These are phyloP conservation scores for Galemys pyrenaicus DNA, from an alignment of 2,113 vertebrate species.

Conservation along the genomic window DNA sequence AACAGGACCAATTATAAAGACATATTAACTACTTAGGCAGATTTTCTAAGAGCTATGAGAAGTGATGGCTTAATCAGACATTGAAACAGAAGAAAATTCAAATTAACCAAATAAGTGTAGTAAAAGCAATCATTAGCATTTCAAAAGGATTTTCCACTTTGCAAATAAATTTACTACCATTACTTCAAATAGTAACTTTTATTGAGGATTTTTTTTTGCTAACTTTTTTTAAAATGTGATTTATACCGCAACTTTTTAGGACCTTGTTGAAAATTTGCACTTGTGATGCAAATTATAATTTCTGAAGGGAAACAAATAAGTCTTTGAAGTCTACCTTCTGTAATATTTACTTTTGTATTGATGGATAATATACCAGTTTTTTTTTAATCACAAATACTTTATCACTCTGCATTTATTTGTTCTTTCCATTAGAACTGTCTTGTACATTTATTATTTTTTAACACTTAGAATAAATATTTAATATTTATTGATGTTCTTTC, in stretches of 20 bases:
- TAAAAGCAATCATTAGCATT: not conserved
- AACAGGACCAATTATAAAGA: not conserved
- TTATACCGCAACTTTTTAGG: not conserved
- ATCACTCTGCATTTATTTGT: conserved; percentile 53
- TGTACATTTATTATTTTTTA: conserved; percentile 36
- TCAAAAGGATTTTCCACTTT: conserved; percentile 30
- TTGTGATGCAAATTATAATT: not conserved
- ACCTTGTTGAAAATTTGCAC: not conserved
- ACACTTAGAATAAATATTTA: conserved; percentile 59
- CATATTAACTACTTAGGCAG: not conserved
- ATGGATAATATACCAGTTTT: not conserved
- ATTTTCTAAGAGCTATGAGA: not conserved
- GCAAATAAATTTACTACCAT: not conserved
- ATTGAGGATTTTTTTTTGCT: not conserved
- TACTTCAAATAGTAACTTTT: not conserved
- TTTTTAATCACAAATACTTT: not conserved
- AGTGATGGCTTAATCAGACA: not conserved
- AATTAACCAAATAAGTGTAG: conserved; percentile 2
- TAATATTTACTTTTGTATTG: not conserved
- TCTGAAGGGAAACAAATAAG: not conserved
- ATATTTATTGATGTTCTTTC: conserved; percentile 49
- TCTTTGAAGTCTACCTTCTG: conserved; percentile 1
- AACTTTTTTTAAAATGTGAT: not conserved
- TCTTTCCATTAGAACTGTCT: conserved; percentile 22
- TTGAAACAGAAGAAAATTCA: conserved; percentile 28